Percentiles rank a stretch among this genome's conserved stretches.
phyloP scores from a whole-genome alignment of 2,113 vertebrate species.

The Orycteropus afer region DNA sequence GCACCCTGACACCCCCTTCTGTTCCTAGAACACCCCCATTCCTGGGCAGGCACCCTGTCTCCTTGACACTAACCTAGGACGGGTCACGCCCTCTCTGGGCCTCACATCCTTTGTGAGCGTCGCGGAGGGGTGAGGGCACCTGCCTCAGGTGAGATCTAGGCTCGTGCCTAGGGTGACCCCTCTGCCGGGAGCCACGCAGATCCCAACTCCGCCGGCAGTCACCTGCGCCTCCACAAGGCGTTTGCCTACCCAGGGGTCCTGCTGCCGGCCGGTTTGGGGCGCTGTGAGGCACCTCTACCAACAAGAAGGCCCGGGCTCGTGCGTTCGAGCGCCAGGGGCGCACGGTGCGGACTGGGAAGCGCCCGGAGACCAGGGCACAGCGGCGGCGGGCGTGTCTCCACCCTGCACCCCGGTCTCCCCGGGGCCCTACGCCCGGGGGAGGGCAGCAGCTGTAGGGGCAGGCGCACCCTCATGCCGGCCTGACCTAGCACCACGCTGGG shows the following conservation, averaged over 20 bases:
- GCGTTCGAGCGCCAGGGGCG: no score
- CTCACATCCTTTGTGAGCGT: background rate
- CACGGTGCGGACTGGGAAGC: background rate
- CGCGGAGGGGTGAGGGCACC: fast-evolving
- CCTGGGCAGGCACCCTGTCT: no score
- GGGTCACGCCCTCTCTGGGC: no score
- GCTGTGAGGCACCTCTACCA: no score
- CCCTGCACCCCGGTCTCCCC: background rate
- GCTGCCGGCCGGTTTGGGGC: background rate
- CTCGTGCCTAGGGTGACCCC: background rate
- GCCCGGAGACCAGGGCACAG: background rate
- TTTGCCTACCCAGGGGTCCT: no score
- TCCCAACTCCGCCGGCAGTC: background rate
- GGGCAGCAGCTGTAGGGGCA: background rate
- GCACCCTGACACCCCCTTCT: no score
- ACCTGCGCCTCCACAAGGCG: background rate
- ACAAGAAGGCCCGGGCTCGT: no score
- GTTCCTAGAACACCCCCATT: background rate
- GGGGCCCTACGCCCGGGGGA: no score
- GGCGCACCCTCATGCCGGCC: no score
- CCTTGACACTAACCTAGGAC: no score
- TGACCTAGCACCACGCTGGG: no score
- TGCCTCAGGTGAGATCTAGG: background rate
- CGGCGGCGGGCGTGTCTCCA: background rate
- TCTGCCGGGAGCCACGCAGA: background rate